Percentiles rank a stretch among this genome's conserved stretches.
Conservation (phyloP, 2,888 invertebrate species). For the Lymantria dispar region DNA sequence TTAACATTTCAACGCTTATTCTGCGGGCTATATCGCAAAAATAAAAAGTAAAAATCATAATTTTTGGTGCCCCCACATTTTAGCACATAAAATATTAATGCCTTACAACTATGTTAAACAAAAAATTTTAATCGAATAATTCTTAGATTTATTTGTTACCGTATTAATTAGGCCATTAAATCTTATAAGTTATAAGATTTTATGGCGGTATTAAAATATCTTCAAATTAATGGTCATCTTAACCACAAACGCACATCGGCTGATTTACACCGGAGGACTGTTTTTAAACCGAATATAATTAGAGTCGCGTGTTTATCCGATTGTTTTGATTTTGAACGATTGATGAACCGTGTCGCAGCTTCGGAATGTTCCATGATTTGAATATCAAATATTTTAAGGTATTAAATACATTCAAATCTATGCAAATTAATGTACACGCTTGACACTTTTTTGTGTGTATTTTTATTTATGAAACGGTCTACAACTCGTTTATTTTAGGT, state of each 20-base stretch:
- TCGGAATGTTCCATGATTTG: constrained; percentile 37
- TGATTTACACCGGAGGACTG: constrained; percentile 75
- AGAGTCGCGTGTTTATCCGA: constrained; percentile 73
- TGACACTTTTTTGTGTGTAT: constrained; percentile 27
- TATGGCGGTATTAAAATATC: not conserved
- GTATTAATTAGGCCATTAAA: too few species aligned
- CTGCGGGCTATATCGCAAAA: too few species aligned
- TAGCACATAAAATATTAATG: too few species aligned
- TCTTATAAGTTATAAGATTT: too few species aligned
- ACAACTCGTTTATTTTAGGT: constrained; percentile 18
- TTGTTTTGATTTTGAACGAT: constrained; percentile 76
- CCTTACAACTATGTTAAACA: too few species aligned
- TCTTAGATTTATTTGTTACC: too few species aligned
- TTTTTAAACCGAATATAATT: constrained; percentile 72
- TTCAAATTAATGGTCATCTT: not conserved
- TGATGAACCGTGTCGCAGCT: constrained; percentile 43
- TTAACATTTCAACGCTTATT: too few species aligned
- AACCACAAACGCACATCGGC: constrained; percentile 47
- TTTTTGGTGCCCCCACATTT: too few species aligned
- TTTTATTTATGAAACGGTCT: constrained; percentile 20
- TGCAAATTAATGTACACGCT: constrained; percentile 26
- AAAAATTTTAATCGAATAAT: too few species aligned
- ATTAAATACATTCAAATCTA: constrained; percentile 21
- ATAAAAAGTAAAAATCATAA: too few species aligned
- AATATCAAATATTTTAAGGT: constrained; percentile 24